Percentiles rank a stretch among this genome's conserved stretches.
These are phyloP conservation scores for Galaxias olidus DNA, from an alignment of 2,797 vertebrate genomes.

Conservation along the genomic window DNA sequence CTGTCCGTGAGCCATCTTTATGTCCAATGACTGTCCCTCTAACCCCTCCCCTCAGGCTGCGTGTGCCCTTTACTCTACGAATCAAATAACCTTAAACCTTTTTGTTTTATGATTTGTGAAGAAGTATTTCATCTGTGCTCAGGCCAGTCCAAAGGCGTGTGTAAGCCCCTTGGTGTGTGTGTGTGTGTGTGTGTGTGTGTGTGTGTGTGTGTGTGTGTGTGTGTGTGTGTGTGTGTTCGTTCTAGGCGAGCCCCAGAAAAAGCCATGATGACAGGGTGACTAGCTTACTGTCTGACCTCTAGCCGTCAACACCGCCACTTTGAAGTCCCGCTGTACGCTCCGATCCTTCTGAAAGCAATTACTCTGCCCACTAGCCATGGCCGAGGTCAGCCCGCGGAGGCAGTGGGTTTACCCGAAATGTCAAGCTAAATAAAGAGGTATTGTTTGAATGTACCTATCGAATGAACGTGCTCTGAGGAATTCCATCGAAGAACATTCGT, in stretches of 20 bases:
- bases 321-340: slow-evolving; percentile 33
- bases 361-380: slow-evolving; percentile 23
- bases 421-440: slow-evolving; percentile 11
- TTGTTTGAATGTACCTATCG: not conserved
- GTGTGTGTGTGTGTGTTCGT: slow-evolving; percentile 3
- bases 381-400: slow-evolving; percentile 34
- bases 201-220: slow-evolving; percentile 12
- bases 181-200: slow-evolving; percentile 11
- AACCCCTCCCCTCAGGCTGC: not conserved
- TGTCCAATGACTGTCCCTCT: not conserved
- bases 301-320: slow-evolving; percentile 37
- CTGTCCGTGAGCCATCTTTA: not conserved
- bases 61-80: slow-evolving; percentile 10
- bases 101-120: not conserved
- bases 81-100: not conserved
- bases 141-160: not conserved
- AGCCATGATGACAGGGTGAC: slow-evolving; percentile 20
- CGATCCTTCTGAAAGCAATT: slow-evolving; percentile 41
- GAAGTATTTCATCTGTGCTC: slow-evolving; percentile 5
- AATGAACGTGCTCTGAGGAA: not conserved
- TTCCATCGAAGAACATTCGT: too few relatives aligned
- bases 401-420: slow-evolving; percentile 25
- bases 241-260: slow-evolving; percentile 21
- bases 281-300: slow-evolving; percentile 45
- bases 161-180: slow-evolving; percentile 1